Conservation (phyloP, 2,113 vertebrate genomes). For the Thryonomys swinderianus region DNA sequence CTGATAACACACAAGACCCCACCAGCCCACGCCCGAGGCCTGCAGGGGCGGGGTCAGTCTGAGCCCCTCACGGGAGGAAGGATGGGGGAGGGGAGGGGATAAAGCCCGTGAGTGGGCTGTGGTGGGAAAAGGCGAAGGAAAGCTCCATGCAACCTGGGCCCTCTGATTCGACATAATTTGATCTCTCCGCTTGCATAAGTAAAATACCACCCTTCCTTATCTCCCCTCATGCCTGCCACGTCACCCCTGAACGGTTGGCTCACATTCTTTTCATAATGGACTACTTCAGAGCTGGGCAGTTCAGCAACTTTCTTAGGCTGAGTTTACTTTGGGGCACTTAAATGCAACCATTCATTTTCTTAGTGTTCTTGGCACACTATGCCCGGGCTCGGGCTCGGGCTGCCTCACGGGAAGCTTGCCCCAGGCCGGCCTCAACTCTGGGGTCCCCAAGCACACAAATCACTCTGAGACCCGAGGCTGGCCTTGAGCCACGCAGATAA, state of each 20-base stretch:
- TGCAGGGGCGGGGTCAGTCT: not conserved
- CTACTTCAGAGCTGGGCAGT: not conserved
- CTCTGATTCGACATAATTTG: not conserved
- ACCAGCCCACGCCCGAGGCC: not conserved
- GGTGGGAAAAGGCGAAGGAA: not conserved
- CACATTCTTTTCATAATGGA: not conserved
- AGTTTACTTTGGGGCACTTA: not conserved
- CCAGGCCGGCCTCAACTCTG: not conserved
- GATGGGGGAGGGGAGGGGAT: accelerated
- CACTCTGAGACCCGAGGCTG: not conserved
- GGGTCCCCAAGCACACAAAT: not conserved
- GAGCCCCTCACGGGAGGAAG: not conserved
- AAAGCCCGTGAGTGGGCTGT: too few relatives aligned
- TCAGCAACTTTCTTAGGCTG: not conserved
- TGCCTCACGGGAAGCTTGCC: not conserved
- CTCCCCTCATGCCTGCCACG: not conserved
- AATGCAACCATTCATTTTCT: not conserved
- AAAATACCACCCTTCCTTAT: not conserved
- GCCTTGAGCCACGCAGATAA: slow-evolving; percentile 60
- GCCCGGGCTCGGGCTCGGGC: not conserved
- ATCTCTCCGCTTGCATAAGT: not conserved
- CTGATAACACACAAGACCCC: not conserved
- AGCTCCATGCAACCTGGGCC: not conserved
- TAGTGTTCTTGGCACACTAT: not conserved
- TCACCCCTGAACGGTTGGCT: not conserved